phyloP scores from a whole-genome alignment of 2,113 vertebrate genomes.

The Hippocampus barbouri region DNA sequence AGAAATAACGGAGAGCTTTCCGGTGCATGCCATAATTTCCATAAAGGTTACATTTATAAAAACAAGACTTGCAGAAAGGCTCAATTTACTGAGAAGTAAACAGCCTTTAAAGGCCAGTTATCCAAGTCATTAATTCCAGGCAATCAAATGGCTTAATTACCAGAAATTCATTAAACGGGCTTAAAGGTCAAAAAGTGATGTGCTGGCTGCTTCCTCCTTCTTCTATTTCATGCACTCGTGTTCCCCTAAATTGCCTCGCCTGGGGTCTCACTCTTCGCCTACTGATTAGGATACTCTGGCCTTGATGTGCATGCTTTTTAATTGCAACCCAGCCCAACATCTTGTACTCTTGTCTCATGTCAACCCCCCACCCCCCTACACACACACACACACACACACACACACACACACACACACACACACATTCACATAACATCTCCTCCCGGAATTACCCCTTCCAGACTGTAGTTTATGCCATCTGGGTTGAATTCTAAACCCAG shows the following conservation, averaged over 20 bases:
- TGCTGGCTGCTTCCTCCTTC: slow-evolving; percentile 67
- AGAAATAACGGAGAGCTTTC: slow-evolving; percentile 72
- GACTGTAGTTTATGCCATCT: slow-evolving; percentile 51
- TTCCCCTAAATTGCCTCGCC: slow-evolving; percentile 77
- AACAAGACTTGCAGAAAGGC: slow-evolving; percentile 79
- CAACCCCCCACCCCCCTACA: slow-evolving; percentile 19
- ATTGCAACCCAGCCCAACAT: slow-evolving; percentile 66
- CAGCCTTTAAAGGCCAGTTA: slow-evolving; percentile 84
- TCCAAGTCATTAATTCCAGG: slow-evolving; percentile 81
- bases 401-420: slow-evolving; percentile 26
- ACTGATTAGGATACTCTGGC: slow-evolving; percentile 74
- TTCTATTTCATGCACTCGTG: slow-evolving; percentile 67
- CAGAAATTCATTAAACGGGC: slow-evolving; percentile 83
- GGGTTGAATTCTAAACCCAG: slow-evolving; percentile 62
- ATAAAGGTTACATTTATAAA: slow-evolving; percentile 81
- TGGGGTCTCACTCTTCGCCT: slow-evolving; percentile 72
- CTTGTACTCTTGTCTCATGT: slow-evolving; percentile 46
- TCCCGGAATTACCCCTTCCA: slow-evolving; percentile 57
- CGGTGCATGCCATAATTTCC: slow-evolving; percentile 76
- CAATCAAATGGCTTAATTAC: slow-evolving; percentile 83
- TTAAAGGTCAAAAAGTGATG: slow-evolving; percentile 83
- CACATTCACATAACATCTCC: slow-evolving; percentile 35
- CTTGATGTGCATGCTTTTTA: slow-evolving; percentile 76
- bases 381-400: slow-evolving; percentile 34
- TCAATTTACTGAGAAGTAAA: slow-evolving; percentile 81